A percentile compares a stretch with the other conserved stretches of the same genome.
These are phyloP conservation scores for Temnopleurus reevesii DNA, from an alignment of 53 echinoderm and acorn worm genomes.

Conservation along the genomic window DNA sequence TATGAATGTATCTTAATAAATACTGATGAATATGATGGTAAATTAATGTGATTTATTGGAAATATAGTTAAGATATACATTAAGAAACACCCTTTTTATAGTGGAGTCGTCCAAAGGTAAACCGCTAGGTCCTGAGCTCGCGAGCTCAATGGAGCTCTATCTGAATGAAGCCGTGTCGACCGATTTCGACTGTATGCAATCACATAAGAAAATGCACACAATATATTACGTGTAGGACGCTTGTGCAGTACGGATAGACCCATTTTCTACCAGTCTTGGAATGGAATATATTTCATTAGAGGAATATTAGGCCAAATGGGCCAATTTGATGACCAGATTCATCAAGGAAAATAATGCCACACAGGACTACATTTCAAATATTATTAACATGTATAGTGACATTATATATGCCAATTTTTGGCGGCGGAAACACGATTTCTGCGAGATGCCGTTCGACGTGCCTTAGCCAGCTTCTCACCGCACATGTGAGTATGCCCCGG, in stretches of 20 bases:
- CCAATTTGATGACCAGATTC: conserved; percentile 15
- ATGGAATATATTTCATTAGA: background rate
- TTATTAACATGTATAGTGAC: conserved; percentile 29
- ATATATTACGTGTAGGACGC: too few species aligned
- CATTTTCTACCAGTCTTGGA: too few species aligned
- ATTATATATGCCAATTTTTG: background rate
- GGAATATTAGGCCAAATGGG: conserved; percentile 19
- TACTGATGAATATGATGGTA: too few species aligned
- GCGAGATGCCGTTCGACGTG: conserved; percentile 50
- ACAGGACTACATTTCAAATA: background rate
- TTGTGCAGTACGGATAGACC: too few species aligned
- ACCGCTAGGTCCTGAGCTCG: background rate
- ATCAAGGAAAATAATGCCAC: background rate
- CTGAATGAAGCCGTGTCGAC: background rate
- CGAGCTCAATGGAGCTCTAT: background rate
- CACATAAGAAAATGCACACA: too few species aligned
- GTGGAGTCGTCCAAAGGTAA: conserved; percentile 29
- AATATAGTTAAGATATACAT: background rate
- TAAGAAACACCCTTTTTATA: background rate
- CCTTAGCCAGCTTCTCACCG: too few species aligned
- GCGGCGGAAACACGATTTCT: conserved; percentile 21
- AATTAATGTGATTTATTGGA: too few species aligned
- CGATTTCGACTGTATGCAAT: too few species aligned
- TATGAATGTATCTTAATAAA: background rate
- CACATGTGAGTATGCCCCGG: conserved; percentile 46